Evolutionary conservation across 2,113 vertebrate genomes (phyloP).

Genomic region (Pluvialis apricaria): DNA sequence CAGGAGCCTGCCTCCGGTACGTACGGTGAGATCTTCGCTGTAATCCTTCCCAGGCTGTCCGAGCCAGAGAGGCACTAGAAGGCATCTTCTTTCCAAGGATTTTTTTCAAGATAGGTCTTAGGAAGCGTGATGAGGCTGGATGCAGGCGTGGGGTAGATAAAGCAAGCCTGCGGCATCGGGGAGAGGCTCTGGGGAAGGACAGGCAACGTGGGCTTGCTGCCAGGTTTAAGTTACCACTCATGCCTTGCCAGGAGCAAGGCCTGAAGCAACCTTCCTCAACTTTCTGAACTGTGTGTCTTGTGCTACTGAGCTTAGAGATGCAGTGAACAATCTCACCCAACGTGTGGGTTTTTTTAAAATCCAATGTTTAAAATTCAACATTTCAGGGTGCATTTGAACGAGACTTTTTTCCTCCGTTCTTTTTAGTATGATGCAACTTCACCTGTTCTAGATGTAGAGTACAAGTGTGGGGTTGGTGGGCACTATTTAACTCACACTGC

Average conservation of each 20-base stretch:
- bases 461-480: not conserved
- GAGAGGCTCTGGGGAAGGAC: not conserved
- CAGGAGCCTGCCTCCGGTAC: not conserved
- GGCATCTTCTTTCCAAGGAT: not conserved
- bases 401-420: not conserved
- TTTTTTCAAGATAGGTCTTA: not conserved
- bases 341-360: not conserved
- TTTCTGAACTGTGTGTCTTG: not conserved
- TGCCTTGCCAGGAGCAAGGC: not conserved
- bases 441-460: not conserved
- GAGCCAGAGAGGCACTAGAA: not conserved
- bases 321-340: not conserved
- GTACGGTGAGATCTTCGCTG: not conserved
- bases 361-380: not conserved
- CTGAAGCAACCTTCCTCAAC: not conserved
- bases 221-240: not conserved
- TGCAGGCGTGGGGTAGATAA: not conserved
- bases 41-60: not conserved
- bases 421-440: not conserved
- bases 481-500: not conserved
- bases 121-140: not conserved
- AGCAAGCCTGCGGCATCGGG: not conserved
- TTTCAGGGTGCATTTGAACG: not conserved
- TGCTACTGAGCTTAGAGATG: not conserved
- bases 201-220: not conserved